Percentiles rank a stretch among this genome's conserved stretches.
These are phyloP conservation scores for Campylomormyrus numenius DNA, from an alignment of 2,113 vertebrate genomes.

Conservation along the genomic window DNA sequence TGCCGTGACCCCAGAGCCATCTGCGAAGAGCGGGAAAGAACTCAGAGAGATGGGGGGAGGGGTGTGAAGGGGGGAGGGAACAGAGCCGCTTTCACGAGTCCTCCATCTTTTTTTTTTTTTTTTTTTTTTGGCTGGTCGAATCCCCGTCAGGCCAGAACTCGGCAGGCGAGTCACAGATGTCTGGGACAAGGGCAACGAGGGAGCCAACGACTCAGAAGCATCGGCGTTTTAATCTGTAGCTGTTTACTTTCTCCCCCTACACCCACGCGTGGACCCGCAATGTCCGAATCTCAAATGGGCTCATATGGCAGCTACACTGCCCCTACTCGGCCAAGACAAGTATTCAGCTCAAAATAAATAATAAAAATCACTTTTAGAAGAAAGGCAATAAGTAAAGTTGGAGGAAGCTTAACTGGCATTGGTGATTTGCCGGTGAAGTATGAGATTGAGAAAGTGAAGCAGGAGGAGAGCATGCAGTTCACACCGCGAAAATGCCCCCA, in stretches of 20 bases:
- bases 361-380: neutral
- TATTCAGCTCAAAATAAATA: neutral
- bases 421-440: neutral
- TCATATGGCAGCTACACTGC: neutral
- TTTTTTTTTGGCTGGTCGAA: neutral
- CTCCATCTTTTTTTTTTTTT: neutral
- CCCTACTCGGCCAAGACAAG: neutral
- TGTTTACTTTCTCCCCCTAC: no score
- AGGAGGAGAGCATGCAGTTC: neutral
- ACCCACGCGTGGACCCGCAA: neutral
- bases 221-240: neutral
- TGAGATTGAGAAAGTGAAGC: neutral
- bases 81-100: neutral
- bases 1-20: slow-evolving; percentile 52
- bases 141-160: neutral
- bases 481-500: neutral
- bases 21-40: slow-evolving; percentile 45
- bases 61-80: slow-evolving; percentile 27
- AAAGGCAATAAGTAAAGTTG: neutral
- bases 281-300: neutral
- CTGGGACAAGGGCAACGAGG: neutral
- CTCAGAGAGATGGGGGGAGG: slow-evolving; percentile 42
- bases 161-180: neutral
- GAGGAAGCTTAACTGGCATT: neutral
- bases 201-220: neutral